phyloP scores from a whole-genome alignment of 1,140 invertebrate genomes.

The Drosophila sp. region DNA sequence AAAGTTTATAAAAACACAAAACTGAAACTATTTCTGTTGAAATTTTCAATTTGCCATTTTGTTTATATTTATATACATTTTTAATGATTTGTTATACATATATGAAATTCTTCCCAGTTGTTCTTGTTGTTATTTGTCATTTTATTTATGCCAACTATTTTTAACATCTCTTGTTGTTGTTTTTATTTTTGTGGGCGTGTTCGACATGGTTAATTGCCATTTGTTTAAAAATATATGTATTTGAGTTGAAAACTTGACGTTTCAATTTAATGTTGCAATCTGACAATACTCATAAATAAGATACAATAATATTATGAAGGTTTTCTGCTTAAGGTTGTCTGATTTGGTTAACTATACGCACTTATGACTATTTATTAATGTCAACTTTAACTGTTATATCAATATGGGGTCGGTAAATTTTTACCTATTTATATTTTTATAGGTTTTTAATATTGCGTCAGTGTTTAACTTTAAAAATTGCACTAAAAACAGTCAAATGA shows the following conservation, averaged over 20 bases:
- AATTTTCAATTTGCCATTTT: slow-evolving; percentile 28
- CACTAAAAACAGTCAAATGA: too few relatives aligned
- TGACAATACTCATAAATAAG: slow-evolving; percentile 22
- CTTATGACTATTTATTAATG: slow-evolving; percentile 1
- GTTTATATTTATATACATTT: slow-evolving; percentile 24
- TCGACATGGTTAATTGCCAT: slow-evolving; percentile 35
- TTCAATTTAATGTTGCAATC: slow-evolving; percentile 13
- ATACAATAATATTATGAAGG: slow-evolving; percentile 12
- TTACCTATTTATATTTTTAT: too few relatives aligned
- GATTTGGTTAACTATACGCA: slow-evolving; percentile 11
- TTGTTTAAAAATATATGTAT: slow-evolving; percentile 26
- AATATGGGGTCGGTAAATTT: too few relatives aligned
- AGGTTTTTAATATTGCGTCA: too few relatives aligned
- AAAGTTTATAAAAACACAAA: neutral
- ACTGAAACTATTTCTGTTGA: slow-evolving; percentile 28
- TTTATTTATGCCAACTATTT: slow-evolving; percentile 37
- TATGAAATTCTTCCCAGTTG: neutral
- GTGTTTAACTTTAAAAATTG: too few relatives aligned
- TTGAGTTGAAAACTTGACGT: slow-evolving; percentile 11
- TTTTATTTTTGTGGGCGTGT: slow-evolving; percentile 23
- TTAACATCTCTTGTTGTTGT: slow-evolving; percentile 11
- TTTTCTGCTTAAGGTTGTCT: neutral
- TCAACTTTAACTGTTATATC: neutral
- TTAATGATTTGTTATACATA: slow-evolving; percentile 2
- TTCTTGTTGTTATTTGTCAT: slow-evolving; percentile 30